Evolutionary conservation across 2,113 vertebrate species (phyloP).

Genomic region (Agelaius tricolor): DNA sequence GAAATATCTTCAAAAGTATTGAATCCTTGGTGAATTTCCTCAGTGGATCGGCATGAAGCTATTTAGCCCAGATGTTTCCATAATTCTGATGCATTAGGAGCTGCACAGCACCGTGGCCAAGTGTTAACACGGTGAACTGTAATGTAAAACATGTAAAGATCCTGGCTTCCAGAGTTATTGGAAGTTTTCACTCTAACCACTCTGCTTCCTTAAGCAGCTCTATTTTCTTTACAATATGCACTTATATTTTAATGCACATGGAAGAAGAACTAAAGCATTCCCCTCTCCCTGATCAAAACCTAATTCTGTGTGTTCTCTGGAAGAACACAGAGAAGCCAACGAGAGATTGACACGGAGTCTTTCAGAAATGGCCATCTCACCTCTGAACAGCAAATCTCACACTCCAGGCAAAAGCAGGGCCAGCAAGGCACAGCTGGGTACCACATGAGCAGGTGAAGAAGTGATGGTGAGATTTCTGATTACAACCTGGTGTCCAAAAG

Average conservation of each 20-base stretch:
- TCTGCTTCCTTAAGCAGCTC: not conserved
- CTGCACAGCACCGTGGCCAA: slow-evolving; percentile 6
- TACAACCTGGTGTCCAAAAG: slow-evolving; percentile 57
- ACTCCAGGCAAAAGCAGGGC: not conserved
- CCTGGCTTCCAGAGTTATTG: slow-evolving; percentile 29
- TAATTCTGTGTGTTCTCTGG: not conserved
- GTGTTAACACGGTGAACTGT: slow-evolving; percentile 37
- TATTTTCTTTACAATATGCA: not conserved
- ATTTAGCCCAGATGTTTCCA: slow-evolving; percentile 68
- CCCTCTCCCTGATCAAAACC: not conserved
- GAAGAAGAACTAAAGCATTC: not conserved
- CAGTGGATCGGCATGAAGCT: slow-evolving; percentile 59
- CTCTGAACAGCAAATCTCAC: not conserved
- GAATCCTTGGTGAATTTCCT: slow-evolving; percentile 60
- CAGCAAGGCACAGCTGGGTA: slow-evolving; percentile 55
- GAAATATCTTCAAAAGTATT: slow-evolving; percentile 18
- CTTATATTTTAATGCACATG: not conserved
- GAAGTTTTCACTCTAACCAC: slow-evolving; percentile 24
- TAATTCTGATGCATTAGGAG: slow-evolving; percentile 52
- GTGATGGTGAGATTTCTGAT: slow-evolving; percentile 42
- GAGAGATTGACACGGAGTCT: not conserved
- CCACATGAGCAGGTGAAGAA: slow-evolving; percentile 66
- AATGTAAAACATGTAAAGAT: slow-evolving; percentile 58
- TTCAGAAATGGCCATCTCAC: not conserved
- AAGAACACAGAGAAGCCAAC: not conserved